phyloP scores from a whole-genome alignment of 2,888 invertebrate species.

The Brachycybe producta region DNA sequence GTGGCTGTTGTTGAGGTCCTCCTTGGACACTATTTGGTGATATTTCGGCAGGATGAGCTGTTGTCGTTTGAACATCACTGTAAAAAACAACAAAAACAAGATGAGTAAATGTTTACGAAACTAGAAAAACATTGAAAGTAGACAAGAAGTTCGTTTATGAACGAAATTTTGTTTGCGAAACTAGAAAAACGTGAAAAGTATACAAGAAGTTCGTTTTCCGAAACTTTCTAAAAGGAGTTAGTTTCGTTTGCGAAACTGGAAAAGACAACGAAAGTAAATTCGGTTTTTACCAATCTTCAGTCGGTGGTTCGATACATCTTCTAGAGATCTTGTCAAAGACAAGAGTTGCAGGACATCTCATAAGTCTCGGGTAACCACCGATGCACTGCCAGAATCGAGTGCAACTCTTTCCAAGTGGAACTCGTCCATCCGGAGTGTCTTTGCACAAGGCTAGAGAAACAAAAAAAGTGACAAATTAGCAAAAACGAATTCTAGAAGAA shows the following conservation, averaged over 20 bases:
- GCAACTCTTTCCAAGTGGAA: slow-evolving; percentile 79
- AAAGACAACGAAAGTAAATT: too few relatives aligned
- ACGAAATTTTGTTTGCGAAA: not conserved
- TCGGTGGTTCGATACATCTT: slow-evolving; percentile 76
- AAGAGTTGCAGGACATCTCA: slow-evolving; percentile 78
- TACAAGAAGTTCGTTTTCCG: not conserved
- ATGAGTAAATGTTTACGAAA: too few relatives aligned
- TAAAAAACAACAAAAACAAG: too few relatives aligned
- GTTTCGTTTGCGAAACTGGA: too few relatives aligned
- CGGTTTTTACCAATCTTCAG: slow-evolving; percentile 63
- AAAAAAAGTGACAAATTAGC: too few relatives aligned
- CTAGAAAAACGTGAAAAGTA: not conserved
- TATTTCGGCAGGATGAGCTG: slow-evolving; percentile 7
- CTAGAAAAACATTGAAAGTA: not conserved
- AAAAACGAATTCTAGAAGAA: slow-evolving; percentile 1
- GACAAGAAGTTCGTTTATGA: too few relatives aligned
- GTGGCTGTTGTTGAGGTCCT: slow-evolving; percentile 3
- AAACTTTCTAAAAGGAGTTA: not conserved
- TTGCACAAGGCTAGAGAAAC: slow-evolving; percentile 76
- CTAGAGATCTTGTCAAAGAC: slow-evolving; percentile 72
- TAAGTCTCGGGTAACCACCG: slow-evolving; percentile 80
- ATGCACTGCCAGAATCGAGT: slow-evolving; percentile 91
- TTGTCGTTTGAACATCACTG: slow-evolving; percentile 13
- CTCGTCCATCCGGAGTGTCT: slow-evolving; percentile 80
- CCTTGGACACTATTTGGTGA: too few relatives aligned